Base-by-base conservation (phyloP, 2,888 invertebrate species). In the Apotomis turbidana region DNA sequence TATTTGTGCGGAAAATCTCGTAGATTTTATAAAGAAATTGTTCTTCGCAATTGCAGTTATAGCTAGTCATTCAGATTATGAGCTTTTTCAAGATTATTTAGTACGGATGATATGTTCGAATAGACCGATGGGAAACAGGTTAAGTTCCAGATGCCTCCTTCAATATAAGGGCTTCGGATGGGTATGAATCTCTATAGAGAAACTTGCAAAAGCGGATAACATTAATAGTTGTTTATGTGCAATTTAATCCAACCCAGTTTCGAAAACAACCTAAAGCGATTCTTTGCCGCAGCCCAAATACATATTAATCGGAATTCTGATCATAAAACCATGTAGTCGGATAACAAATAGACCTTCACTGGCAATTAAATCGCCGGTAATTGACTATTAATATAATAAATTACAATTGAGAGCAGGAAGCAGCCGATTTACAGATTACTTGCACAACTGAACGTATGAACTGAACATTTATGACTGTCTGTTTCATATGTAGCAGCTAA, bases 271-370 rank as follows among this genome's bases (percentile, higher is more conserved):
- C 52, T 52, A 46, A 52, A 68, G 60, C 52, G 4, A 60, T 68
- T 52, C 44, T 61, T 60, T 12, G 49, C 68, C 9, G 44, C 36
- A 60, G 54, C 60, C 52, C 68, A 61, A 44, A 60, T 68, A 54
- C 68, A 68, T 68, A 68, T 44, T 68, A 68, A 68, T 52, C 51
- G 51, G 44, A 52, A 60, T 52, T 54, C 60, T 52, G 52, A 52
- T 52, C 46, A 44, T 44, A 57, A 27, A 44, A 38, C 10, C 68
- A 13, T 68, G 68, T 68, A 44, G 44, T 3, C 52, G 15, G 41
- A 68, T 61, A 54, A 68, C 60, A 44, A 68, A 68, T 68, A 36
- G 68, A 41, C 49, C 68, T 54, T 61, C n/a, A 44, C 41, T 46
- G 5, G 27, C 68, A 61, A 68, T 68, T 68, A 60, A 68, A 15